Evolutionary conservation across 2,113 vertebrate genomes (phyloP).

Genomic region (Vidua chalybeata): DNA sequence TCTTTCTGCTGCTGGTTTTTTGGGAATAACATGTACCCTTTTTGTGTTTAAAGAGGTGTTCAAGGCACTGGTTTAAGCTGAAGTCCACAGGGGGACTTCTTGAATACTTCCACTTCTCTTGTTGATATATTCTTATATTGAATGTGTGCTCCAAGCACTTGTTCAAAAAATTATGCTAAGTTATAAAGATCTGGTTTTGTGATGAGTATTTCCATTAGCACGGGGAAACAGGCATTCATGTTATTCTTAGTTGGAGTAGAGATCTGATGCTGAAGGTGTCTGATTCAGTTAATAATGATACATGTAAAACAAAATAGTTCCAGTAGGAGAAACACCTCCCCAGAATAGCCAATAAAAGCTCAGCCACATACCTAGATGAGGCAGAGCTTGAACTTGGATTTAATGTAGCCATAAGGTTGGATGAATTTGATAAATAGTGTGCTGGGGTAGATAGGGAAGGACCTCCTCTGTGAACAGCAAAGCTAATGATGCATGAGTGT

Average conservation of each 20-base stretch:
- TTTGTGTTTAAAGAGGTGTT: neutral
- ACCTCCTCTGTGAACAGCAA: neutral
- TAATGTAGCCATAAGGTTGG: neutral
- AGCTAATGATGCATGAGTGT: neutral
- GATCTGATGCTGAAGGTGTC: neutral
- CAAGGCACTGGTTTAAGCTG: neutral
- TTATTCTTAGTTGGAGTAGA: neutral
- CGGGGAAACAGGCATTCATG: neutral
- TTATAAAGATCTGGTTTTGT: neutral
- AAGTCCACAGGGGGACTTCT: neutral
- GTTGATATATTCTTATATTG: neutral
- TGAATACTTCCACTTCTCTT: neutral
- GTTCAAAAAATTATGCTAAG: neutral
- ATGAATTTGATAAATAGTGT: neutral
- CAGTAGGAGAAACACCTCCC: neutral
- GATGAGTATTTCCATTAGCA: neutral
- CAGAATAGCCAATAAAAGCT: neutral
- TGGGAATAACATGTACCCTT: neutral
- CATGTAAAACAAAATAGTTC: neutral
- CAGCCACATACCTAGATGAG: neutral
- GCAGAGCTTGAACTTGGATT: neutral
- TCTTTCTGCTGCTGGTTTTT: neutral
- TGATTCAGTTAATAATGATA: neutral
- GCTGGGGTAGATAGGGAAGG: neutral
- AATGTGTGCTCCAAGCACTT: neutral